Base-by-base conservation (phyloP, 2,888 invertebrate genomes). In the Tenthredo distinguenda region DNA sequence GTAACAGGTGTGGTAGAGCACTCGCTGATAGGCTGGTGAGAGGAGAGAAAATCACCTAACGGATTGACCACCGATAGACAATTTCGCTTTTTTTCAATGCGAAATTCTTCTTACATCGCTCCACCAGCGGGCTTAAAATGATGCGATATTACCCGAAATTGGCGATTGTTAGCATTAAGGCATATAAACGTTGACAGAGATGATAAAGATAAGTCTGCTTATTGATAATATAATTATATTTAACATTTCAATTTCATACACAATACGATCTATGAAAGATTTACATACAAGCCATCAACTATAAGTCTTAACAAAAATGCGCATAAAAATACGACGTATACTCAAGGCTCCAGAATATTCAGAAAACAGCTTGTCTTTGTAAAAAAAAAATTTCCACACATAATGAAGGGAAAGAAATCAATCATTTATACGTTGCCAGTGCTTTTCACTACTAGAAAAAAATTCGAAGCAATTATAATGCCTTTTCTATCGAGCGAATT, bases 161-260 rank as follows among this genome's bases (percentile, higher is more conserved):
- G 2, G 3, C 12, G 15, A 31, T 31, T 68, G 31, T 15, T 31
- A 10, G 15, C 2, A 12, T 34, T 34, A 62, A 68, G 34, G 6
- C 15, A 50, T 31, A 12, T 12, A 6, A 0, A 18, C n/a, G 43
- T 47, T 18, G 9, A 47, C 12, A n/a, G 43, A 68, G 34, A 47
- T 18, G 50, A 65, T 26, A 18, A 47, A 43, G 40, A 31, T 40
- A 77, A 81, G 31, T 65, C 40, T 12, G 6, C 15, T 18, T 4
- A 68, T 68, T 68, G 47, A 62, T 71, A 47, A 83, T 83, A 86
- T 86, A 87, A 85, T 65, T 84, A 85, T 86, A 88, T 86, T 87
- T 85, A 85, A 87, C 79, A 84, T 68, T 76, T 72, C 62, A 85
- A 84, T 47, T 86, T 34, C 82, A 86, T 86, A 85, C 77, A 86